These are phyloP conservation scores for Cepaea hortensis DNA, from an alignment of 2,888 invertebrate genomes.

Conservation along the genomic window DNA sequence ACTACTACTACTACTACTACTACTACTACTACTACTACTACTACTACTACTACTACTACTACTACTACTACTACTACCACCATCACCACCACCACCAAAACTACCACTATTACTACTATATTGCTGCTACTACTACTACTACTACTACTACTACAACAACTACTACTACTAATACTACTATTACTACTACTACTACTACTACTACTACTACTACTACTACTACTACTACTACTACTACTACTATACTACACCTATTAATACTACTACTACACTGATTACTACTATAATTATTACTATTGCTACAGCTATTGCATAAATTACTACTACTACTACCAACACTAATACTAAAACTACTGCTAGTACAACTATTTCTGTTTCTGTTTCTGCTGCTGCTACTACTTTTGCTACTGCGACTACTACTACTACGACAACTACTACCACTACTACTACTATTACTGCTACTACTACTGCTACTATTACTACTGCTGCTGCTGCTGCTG, in stretches of 20 bases:
- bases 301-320: no score
- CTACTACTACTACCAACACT: no score
- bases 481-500: neutral
- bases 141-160: neutral
- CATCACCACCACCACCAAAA: neutral
- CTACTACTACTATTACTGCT: neutral
- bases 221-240: neutral
- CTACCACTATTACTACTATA: neutral
- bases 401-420: neutral
- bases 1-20: slow-evolving; percentile 19
- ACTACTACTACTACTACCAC: slow-evolving; percentile 2
- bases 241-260: neutral
- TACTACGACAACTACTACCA: neutral
- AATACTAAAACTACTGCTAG: no score
- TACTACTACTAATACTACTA: neutral
- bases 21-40: slow-evolving; percentile 19
- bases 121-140: neutral
- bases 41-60: neutral
- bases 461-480: neutral
- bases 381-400: neutral
- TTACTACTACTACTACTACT: neutral
- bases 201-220: neutral
- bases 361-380: no score
- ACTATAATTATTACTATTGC: neutral
- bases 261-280: neutral